phyloP scores from a whole-genome alignment of 2,113 vertebrate species.

The Lasiurus borealis region DNA sequence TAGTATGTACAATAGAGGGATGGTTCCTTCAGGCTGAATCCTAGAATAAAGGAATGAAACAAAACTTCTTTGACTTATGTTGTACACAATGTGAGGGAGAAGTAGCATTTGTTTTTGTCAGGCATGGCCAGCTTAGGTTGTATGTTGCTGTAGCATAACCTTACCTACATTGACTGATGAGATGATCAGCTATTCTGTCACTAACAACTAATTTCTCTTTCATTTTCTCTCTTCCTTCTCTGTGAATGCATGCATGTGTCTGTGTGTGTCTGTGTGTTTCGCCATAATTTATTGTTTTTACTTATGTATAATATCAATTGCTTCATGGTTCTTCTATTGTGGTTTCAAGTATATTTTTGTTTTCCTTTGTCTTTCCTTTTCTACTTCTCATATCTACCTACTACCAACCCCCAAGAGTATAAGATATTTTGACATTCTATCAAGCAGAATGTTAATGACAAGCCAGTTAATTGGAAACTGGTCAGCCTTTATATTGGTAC shows the following conservation, averaged over 20 bases:
- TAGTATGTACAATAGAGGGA: not conserved
- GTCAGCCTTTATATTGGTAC: not conserved
- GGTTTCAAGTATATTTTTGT: not conserved
- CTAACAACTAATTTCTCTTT: not conserved
- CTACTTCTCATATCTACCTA: not conserved
- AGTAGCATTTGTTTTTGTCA: not conserved
- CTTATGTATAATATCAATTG: not conserved
- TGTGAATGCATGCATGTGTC: too few species aligned
- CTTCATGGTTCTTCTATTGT: not conserved
- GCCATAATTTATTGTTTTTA: not conserved
- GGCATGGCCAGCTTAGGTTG: not conserved
- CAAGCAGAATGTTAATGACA: not conserved
- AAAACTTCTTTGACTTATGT: not conserved
- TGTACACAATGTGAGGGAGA: not conserved
- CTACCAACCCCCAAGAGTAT: not conserved
- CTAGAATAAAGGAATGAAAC: not conserved
- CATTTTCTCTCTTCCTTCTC: not conserved
- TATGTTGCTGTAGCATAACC: not conserved
- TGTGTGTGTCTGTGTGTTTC: not conserved
- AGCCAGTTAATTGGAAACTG: not conserved
- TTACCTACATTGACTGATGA: not conserved
- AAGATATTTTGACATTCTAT: conserved; percentile 38
- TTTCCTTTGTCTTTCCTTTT: conserved; percentile 12
- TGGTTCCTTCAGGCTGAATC: not conserved
- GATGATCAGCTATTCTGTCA: not conserved